Conservation (phyloP, 1,140 invertebrate species). For the Drosophila fuyamai region DNA sequence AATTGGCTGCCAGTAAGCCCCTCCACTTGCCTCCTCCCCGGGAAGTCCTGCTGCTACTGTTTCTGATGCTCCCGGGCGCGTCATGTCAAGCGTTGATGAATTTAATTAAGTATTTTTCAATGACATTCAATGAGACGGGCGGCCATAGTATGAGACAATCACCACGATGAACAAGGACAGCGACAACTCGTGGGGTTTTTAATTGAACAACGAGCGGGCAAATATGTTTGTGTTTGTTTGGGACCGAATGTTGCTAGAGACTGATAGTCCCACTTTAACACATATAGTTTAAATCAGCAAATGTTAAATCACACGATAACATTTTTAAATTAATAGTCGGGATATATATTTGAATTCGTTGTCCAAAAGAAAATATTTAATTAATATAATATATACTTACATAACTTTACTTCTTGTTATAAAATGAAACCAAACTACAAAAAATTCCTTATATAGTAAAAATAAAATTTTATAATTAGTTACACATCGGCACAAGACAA, state of each 20-base stretch:
- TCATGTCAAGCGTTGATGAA: slow-evolving; percentile 81
- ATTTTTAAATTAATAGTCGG: neutral
- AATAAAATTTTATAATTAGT: too few species aligned
- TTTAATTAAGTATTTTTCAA: slow-evolving; percentile 83
- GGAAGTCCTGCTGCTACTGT: neutral
- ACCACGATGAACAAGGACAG: slow-evolving; percentile 16
- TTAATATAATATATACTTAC: too few species aligned
- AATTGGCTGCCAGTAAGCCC: slow-evolving; percentile 65
- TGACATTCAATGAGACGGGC: slow-evolving; percentile 61
- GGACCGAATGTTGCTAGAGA: neutral
- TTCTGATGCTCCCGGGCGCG: slow-evolving; percentile 27
- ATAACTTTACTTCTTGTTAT: too few species aligned
- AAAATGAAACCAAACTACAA: too few species aligned
- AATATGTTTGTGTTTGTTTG: slow-evolving; percentile 13
- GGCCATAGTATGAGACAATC: neutral
- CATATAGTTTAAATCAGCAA: slow-evolving; percentile 9
- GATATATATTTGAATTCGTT: too few species aligned
- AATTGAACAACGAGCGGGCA: slow-evolving; percentile 63
- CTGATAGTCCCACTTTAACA: neutral
- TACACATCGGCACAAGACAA: neutral
- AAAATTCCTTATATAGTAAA: too few species aligned
- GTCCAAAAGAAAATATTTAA: too few species aligned
- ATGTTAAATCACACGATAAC: neutral
- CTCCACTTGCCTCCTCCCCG: slow-evolving; percentile 1
- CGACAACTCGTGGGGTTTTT: slow-evolving; percentile 48